Evolutionary conservation across 2,888 invertebrate genomes (phyloP).

Genomic region (Epicampocera succincta): DNA sequence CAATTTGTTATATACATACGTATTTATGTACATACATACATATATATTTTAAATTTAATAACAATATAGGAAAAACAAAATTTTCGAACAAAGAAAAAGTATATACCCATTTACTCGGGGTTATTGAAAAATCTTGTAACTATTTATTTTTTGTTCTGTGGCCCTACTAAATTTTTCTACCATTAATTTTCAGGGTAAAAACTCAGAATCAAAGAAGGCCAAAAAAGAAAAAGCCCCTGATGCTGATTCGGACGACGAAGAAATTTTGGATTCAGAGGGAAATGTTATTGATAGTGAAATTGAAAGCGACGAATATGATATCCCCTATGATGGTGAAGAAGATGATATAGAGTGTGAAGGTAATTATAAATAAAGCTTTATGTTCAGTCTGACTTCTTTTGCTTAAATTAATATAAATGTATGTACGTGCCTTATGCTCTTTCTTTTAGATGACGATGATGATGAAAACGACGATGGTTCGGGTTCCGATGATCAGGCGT

Average conservation of each 20-base stretch:
- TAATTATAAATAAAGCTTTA: constrained; percentile 67
- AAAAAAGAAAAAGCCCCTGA: constrained; percentile 80
- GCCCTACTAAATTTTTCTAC: no score
- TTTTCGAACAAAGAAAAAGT: no score
- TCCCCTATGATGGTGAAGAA: constrained; percentile 80
- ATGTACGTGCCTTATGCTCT: not conserved
- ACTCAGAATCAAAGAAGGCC: constrained; percentile 81
- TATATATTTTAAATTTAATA: no score
- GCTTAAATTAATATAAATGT: not conserved
- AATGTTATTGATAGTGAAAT: constrained; percentile 77
- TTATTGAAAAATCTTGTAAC: no score
- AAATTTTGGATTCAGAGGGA: constrained; percentile 77
- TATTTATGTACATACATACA: no score
- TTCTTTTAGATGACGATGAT: constrained; percentile 77
- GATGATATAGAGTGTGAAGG: constrained; percentile 80
- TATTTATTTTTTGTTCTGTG: no score
- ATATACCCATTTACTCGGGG: no score
- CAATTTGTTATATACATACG: no score
- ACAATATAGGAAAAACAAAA: no score
- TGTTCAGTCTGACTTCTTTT: not conserved
- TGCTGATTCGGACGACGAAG: constrained; percentile 79
- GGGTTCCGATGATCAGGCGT: constrained; percentile 81
- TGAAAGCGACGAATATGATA: constrained; percentile 81
- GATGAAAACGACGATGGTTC: constrained; percentile 81
- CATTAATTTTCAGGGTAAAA: constrained; percentile 74